Percentiles rank a stretch among this genome's conserved stretches.
Evolutionary conservation across 2,113 vertebrate species (phyloP).

Genomic region (Ceyx melanurus): DNA sequence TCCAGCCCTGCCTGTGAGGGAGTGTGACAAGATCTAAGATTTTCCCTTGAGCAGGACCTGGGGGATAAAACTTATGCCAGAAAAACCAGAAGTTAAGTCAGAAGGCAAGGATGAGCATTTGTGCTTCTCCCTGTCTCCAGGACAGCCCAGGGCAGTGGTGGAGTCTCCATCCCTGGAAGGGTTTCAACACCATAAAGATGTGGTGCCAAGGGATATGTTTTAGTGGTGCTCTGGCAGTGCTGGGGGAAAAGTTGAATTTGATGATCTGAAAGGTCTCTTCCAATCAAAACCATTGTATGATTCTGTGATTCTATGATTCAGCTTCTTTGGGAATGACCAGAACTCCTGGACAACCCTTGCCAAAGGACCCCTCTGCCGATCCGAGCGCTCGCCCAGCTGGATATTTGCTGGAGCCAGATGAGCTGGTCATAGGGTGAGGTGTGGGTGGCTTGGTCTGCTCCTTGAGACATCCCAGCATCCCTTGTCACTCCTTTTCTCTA

Average conservation of each 20-base stretch:
- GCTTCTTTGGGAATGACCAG: not conserved
- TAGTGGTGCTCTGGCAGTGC: not conserved
- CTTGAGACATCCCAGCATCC: not conserved
- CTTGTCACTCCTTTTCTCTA: not conserved
- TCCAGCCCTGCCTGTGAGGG: not conserved
- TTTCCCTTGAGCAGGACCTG: accelerated
- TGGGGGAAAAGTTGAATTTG: not conserved
- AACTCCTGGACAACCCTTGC: accelerated
- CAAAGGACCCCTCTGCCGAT: accelerated
- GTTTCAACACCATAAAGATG: not conserved
- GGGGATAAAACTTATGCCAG: accelerated
- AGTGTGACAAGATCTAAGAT: not conserved
- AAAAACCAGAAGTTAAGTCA: not conserved
- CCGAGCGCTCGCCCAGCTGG: accelerated
- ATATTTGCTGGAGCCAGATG: not conserved
- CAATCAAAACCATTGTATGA: not conserved
- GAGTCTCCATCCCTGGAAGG: not conserved
- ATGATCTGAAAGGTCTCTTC: not conserved
- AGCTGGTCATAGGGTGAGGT: not conserved
- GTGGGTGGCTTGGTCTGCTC: not conserved
- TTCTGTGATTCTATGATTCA: not conserved
- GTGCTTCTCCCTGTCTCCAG: not conserved
- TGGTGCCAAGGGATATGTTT: not conserved
- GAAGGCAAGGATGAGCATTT: not conserved
- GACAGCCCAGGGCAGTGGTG: too few species aligned